phyloP scores from a whole-genome alignment of 2,113 vertebrate genomes.

The Tragelaphus strepsiceros region DNA sequence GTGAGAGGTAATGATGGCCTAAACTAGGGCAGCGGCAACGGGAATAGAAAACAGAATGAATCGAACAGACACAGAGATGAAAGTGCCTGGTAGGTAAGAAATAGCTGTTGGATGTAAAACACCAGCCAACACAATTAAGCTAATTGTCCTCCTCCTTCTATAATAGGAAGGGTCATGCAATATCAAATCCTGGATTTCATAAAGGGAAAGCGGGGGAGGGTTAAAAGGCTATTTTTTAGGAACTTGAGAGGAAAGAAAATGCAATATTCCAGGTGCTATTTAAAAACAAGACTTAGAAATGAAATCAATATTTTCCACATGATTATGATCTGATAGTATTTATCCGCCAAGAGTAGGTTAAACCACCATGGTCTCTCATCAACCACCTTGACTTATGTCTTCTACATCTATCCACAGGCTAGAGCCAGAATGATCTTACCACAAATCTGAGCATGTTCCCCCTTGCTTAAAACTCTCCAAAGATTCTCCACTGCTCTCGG shows the following conservation, averaged over 20 bases:
- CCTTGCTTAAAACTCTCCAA: background rate
- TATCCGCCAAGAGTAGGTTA: background rate
- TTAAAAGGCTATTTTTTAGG: background rate
- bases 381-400: background rate
- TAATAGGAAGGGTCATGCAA: background rate
- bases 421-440: background rate
- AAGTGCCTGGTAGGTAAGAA: slow-evolving; percentile 24
- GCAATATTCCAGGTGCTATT: background rate
- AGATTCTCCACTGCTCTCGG: background rate
- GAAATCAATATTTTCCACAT: background rate
- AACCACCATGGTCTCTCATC: background rate
- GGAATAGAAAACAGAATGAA: slow-evolving; percentile 34
- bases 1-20: slow-evolving; percentile 46
- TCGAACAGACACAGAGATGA: slow-evolving; percentile 26
- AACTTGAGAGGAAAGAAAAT: slow-evolving; percentile 8
- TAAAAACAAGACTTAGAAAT: background rate
- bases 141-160: background rate
- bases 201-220: background rate
- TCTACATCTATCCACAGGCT: background rate
- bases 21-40: slow-evolving; percentile 50
- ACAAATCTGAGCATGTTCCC: background rate
- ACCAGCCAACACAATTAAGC: slow-evolving; percentile 39
- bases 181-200: slow-evolving; percentile 24
- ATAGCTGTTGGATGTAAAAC: slow-evolving; percentile 28
- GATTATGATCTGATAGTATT: background rate